phyloP scores from a whole-genome alignment of 2,888 invertebrate species.

The Parelbella ahira region DNA sequence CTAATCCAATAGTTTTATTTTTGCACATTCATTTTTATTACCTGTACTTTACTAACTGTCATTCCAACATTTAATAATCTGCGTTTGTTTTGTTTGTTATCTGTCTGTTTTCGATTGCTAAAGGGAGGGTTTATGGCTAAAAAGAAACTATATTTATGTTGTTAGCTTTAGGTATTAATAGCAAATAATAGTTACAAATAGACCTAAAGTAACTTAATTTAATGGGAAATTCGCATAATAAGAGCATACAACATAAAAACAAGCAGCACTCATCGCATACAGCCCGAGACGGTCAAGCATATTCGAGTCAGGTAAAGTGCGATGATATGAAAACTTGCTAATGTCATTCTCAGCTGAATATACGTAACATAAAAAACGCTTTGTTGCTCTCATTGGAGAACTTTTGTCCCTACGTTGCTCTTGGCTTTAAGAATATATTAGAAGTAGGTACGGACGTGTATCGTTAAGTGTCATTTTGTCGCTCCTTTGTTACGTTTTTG shows the following conservation, averaged over 20 bases:
- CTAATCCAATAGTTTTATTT: too few relatives aligned
- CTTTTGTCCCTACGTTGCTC: slow-evolving; percentile 30
- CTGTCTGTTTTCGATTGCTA: slow-evolving; percentile 27
- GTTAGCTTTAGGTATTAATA: slow-evolving; percentile 12
- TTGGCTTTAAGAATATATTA: slow-evolving; percentile 17
- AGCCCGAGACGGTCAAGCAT: slow-evolving; percentile 63
- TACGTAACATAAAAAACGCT: slow-evolving; percentile 65
- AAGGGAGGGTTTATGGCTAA: slow-evolving; percentile 50
- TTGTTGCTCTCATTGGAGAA: slow-evolving; percentile 42
- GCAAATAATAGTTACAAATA: slow-evolving; percentile 20
- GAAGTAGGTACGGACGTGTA: slow-evolving; percentile 28
- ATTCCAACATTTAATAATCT: too few relatives aligned
- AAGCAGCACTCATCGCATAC: slow-evolving; percentile 51
- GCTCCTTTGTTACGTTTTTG: slow-evolving; percentile 42
- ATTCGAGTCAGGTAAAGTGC: slow-evolving; percentile 69
- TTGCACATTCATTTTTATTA: too few relatives aligned
- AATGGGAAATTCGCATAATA: slow-evolving; percentile 75
- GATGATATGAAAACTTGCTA: slow-evolving; percentile 71
- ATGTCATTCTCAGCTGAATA: slow-evolving; percentile 79
- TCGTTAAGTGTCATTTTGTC: slow-evolving; percentile 45
- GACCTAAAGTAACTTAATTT: slow-evolving; percentile 42
- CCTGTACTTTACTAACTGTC: too few relatives aligned
- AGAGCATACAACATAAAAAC: slow-evolving; percentile 49
- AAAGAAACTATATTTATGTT: slow-evolving; percentile 32
- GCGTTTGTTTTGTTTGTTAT: slow-evolving; percentile 6